Percentiles rank a stretch among this genome's conserved stretches.
phyloP scores from a whole-genome alignment of 2,888 invertebrate genomes.

The Falcaria lacertinaria region DNA sequence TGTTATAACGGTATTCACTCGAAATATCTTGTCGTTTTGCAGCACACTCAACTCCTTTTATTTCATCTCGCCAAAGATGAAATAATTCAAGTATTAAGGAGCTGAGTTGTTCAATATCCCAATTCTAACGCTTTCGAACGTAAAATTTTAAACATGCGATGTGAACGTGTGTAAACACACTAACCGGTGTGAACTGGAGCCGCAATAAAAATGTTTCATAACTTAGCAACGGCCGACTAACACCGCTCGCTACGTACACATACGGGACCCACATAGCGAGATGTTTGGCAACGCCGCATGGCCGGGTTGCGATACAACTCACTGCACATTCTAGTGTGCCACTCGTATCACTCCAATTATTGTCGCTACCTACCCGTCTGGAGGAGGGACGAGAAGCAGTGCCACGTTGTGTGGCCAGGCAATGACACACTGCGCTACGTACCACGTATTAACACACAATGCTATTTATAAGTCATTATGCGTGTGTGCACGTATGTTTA shows the following conservation, averaged over 20 bases:
- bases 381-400: constrained; percentile 34
- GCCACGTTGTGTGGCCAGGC: constrained; percentile 43
- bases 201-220: constrained; percentile 35
- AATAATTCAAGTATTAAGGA: too few relatives aligned
- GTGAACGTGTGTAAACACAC: constrained; percentile 7
- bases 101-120: too few relatives aligned
- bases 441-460: constrained; percentile 65
- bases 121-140: not conserved
- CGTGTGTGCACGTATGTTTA: constrained; percentile 69
- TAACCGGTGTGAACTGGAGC: constrained; percentile 10
- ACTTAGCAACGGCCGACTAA: constrained; percentile 38
- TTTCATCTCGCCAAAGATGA: too few relatives aligned
- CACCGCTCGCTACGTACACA: constrained; percentile 14
- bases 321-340: constrained; percentile 48
- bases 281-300: constrained; percentile 56
- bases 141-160: not conserved
- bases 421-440: constrained; percentile 68
- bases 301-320: constrained; percentile 35
- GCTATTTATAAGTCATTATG: constrained; percentile 68
- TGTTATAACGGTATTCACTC: too few relatives aligned
- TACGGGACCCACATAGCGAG: constrained; percentile 42
- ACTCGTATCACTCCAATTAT: constrained; percentile 44
- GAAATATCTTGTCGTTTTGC: too few relatives aligned
- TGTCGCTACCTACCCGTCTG: constrained; percentile 51
- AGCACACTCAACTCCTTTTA: too few relatives aligned